Percentiles rank a stretch among this genome's conserved stretches.
These are phyloP conservation scores for Leptoclinus maculatus DNA, from an alignment of 2,797 vertebrate species.

Conservation along the genomic window DNA sequence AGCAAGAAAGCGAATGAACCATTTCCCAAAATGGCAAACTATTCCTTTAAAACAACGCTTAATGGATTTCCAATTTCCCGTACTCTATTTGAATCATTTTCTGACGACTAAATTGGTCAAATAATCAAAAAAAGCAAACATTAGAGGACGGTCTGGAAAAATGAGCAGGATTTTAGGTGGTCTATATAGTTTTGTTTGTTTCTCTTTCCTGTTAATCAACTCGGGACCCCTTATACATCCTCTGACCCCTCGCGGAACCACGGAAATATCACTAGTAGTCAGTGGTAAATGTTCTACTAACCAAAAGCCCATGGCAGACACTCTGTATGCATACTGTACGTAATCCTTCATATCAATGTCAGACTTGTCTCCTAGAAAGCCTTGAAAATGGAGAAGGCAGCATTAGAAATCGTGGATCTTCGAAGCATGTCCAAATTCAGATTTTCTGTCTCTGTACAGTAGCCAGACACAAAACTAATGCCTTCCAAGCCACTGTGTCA, in stretches of 20 bases:
- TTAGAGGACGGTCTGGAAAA: not conserved
- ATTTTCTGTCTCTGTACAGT: constrained; percentile 48
- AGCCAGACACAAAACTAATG: constrained; percentile 37
- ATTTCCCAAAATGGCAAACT: not conserved
- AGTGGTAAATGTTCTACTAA: not conserved
- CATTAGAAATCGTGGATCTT: constrained; percentile 42
- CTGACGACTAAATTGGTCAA: not conserved
- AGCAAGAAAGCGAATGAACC: not conserved
- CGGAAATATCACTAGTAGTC: not conserved
- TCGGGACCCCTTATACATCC: not conserved
- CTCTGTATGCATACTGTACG: constrained; percentile 27
- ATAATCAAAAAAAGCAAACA: not conserved
- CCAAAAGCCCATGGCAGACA: not conserved
- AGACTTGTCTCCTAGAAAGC: constrained; percentile 36
- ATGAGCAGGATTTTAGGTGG: not conserved
- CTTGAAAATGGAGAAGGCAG: constrained; percentile 25
- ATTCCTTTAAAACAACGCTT: not conserved
- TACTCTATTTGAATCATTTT: not conserved
- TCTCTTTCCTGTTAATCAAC: not conserved
- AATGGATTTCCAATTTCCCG: not conserved
- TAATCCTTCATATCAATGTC: constrained; percentile 48
- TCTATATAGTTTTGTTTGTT: not conserved
- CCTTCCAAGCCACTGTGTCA: constrained; percentile 25
- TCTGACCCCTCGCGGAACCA: not conserved
- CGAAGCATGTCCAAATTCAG: constrained; percentile 40